Percentiles rank a stretch among this genome's conserved stretches.
Conservation (phyloP, 2,113 vertebrate species). For the Corapipo altera region DNA sequence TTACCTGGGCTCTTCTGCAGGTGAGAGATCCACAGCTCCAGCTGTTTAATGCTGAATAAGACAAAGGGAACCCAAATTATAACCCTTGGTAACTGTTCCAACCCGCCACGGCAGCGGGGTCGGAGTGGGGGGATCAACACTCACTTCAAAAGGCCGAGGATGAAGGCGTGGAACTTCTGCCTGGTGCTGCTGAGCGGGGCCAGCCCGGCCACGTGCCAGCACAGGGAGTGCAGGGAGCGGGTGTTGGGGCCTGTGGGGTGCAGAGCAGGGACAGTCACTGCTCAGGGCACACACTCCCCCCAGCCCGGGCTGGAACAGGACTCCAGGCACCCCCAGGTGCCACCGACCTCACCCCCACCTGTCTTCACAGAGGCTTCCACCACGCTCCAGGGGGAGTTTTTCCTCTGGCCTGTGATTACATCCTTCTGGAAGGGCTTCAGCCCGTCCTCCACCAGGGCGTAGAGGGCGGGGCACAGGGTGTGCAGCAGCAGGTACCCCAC, state of each 20-base stretch:
- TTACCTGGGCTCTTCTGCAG: slow-evolving; percentile 87
- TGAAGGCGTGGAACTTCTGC: slow-evolving; percentile 91
- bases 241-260: slow-evolving; percentile 73
- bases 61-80: not conserved
- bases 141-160: slow-evolving; percentile 94
- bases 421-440: slow-evolving; percentile 95
- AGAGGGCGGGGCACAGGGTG: slow-evolving; percentile 89
- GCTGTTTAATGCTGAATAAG: slow-evolving; percentile 81
- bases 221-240: slow-evolving; percentile 79
- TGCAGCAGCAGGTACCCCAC: slow-evolving; percentile 90
- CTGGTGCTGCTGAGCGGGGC: slow-evolving; percentile 82
- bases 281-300: not conserved
- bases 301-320: accelerated
- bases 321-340: not conserved
- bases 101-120: accelerated
- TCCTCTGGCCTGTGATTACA: slow-evolving; percentile 89
- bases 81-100: not conserved
- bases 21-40: slow-evolving; percentile 90
- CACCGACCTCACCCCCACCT: slow-evolving; percentile 57
- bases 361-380: slow-evolving; percentile 88
- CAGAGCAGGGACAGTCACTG: not conserved
- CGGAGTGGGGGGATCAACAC: not conserved
- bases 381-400: slow-evolving; percentile 89
- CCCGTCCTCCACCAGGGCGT: slow-evolving; percentile 84
- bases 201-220: slow-evolving; percentile 81